phyloP scores from a whole-genome alignment of 2,797 vertebrate species.

The Vireo griseus region DNA sequence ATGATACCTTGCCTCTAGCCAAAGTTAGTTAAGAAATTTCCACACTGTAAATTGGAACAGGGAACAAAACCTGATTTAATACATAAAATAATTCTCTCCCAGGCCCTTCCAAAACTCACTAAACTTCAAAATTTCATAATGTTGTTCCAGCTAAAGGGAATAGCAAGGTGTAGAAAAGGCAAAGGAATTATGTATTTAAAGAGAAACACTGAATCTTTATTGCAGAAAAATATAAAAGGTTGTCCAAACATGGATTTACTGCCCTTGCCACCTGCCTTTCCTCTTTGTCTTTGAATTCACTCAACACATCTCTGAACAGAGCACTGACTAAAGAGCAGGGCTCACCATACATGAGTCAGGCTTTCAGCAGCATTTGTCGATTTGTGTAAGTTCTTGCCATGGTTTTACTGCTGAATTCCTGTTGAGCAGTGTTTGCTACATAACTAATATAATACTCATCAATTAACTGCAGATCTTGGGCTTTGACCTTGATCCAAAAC shows the following conservation, averaged over 20 bases:
- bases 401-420: neutral
- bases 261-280: neutral
- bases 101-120: neutral
- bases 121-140: neutral
- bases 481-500: neutral
- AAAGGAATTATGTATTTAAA: neutral
- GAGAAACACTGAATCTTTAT: neutral
- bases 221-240: neutral
- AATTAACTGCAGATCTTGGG: neutral
- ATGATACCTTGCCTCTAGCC: neutral
- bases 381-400: fast-evolving
- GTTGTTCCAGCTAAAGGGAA: neutral
- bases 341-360: neutral
- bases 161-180: neutral
- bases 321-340: neutral
- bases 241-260: neutral
- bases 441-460: neutral
- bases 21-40: neutral
- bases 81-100: neutral
- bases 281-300: neutral
- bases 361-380: neutral
- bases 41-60: neutral
- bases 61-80: neutral
- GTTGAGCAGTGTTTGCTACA: fast-evolving
- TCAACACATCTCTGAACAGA: neutral